Percentiles rank a stretch among this genome's conserved stretches.
These are phyloP conservation scores for Schmidtea mediterranea DNA, from an alignment of 1,140 invertebrate species.

Conservation along the genomic window DNA sequence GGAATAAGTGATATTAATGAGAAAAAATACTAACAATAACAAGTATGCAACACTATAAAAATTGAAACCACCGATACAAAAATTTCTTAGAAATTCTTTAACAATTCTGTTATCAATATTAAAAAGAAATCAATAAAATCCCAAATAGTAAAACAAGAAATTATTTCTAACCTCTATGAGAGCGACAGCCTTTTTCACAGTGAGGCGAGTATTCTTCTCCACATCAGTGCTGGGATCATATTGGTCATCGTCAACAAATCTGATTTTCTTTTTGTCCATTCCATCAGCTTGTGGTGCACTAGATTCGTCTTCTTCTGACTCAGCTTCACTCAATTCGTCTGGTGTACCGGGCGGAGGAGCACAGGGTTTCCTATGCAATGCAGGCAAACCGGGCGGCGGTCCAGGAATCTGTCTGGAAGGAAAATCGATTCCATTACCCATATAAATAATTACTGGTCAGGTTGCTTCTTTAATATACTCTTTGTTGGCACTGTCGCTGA, in stretches of 20 bases:
- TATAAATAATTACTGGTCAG: neutral
- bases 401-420: constrained; percentile 33
- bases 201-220: neutral
- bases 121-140: no score
- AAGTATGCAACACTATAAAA: no score
- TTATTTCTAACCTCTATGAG: no score
- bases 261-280: neutral
- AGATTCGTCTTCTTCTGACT: constrained; percentile 49
- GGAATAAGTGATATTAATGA: no score
- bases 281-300: constrained; percentile 47
- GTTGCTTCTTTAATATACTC: constrained; percentile 11
- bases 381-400: constrained; percentile 14
- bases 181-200: no score
- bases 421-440: constrained; percentile 10
- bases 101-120: no score
- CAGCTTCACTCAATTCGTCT: constrained; percentile 11
- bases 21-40: no score
- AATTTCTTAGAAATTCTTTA: no score
- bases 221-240: constrained; percentile 8
- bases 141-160: no score
- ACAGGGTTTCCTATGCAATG: constrained; percentile 13
- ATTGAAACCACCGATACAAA: no score
- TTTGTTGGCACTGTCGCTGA: constrained; percentile 34
- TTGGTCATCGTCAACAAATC: constrained; percentile 16
- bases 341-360: constrained; percentile 16